Conservation (phyloP, 2,113 vertebrate genomes). For the Gymnocephalus cernua region DNA sequence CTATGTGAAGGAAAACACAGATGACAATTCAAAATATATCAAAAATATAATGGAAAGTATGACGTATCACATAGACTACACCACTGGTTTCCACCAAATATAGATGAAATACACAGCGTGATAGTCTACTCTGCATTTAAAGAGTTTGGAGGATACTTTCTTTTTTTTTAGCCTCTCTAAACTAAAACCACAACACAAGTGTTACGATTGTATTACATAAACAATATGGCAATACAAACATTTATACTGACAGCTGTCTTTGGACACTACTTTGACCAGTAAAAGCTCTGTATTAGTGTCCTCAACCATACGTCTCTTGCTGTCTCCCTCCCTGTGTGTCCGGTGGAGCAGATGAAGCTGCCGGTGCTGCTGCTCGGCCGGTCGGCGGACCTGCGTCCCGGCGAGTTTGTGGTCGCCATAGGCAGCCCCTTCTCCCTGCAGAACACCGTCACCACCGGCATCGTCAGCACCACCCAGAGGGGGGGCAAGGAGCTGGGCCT, state of each 20-base stretch:
- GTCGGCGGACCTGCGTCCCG: slow-evolving; percentile 93
- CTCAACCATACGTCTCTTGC: background rate
- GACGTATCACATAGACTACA: too few relatives aligned
- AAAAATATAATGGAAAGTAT: too few relatives aligned
- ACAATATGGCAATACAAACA: background rate
- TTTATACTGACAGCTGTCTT: background rate
- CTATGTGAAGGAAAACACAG: too few relatives aligned
- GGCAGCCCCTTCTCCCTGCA: slow-evolving; percentile 97
- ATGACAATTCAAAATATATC: too few relatives aligned
- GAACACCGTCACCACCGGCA: slow-evolving; percentile 98
- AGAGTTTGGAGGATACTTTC: background rate
- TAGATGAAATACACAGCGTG: background rate
- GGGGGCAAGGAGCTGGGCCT: slow-evolving; percentile 94
- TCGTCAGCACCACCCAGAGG: slow-evolving; percentile 95
- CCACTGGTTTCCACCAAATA: background rate
- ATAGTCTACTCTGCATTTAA: background rate
- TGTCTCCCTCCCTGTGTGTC: background rate
- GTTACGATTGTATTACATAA: background rate
- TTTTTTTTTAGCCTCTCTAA: background rate
- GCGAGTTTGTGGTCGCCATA: slow-evolving; percentile 96
- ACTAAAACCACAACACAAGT: background rate
- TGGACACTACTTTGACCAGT: background rate
- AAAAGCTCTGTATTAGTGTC: background rate
- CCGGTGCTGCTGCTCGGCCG: slow-evolving; percentile 93
- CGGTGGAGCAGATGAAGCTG: slow-evolving; percentile 87